Evolutionary conservation across 2,797 vertebrate genomes (phyloP).

Genomic region (Simalia tracyae): DNA sequence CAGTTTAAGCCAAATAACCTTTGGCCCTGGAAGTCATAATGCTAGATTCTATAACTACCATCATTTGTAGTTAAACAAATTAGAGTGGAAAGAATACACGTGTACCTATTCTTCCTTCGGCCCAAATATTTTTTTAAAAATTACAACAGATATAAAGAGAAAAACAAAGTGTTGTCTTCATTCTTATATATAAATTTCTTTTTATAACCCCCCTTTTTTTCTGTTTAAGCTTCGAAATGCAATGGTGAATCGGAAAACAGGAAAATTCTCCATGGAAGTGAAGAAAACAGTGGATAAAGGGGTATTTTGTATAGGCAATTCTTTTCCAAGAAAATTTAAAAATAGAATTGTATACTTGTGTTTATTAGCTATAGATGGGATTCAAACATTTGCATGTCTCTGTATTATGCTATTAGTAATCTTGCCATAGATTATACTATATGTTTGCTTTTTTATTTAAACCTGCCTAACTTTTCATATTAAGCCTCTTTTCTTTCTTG

Average conservation of each 20-base stretch:
- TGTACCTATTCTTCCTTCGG: neutral
- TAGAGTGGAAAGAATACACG: neutral
- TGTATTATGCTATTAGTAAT: slow-evolving; percentile 44
- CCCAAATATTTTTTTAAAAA: neutral
- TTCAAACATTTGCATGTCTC: slow-evolving; percentile 44
- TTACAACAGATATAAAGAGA: neutral
- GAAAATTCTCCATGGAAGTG: slow-evolving; percentile 96
- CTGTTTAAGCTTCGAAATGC: slow-evolving; percentile 89
- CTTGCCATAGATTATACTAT: slow-evolving; percentile 53
- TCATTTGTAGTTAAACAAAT: neutral
- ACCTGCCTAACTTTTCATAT: slow-evolving; percentile 55
- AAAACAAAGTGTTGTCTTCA: neutral
- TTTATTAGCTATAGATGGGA: slow-evolving; percentile 62
- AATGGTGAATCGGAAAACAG: slow-evolving; percentile 97
- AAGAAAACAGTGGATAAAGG: slow-evolving; percentile 98
- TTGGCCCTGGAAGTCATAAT: neutral
- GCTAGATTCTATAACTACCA: neutral
- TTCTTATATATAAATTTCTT: neutral
- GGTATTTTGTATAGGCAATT: slow-evolving; percentile 78
- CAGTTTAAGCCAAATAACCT: neutral
- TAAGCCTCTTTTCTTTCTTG: slow-evolving; percentile 66
- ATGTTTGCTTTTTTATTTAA: slow-evolving; percentile 45
- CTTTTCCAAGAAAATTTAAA: slow-evolving; percentile 61
- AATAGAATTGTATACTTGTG: slow-evolving; percentile 24
- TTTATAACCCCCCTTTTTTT: slow-evolving; percentile 14